Evolutionary conservation across 2,888 invertebrate species (phyloP), one percentile per base, ranked within the genome.

Genomic region (Lingula anatina): DNA sequence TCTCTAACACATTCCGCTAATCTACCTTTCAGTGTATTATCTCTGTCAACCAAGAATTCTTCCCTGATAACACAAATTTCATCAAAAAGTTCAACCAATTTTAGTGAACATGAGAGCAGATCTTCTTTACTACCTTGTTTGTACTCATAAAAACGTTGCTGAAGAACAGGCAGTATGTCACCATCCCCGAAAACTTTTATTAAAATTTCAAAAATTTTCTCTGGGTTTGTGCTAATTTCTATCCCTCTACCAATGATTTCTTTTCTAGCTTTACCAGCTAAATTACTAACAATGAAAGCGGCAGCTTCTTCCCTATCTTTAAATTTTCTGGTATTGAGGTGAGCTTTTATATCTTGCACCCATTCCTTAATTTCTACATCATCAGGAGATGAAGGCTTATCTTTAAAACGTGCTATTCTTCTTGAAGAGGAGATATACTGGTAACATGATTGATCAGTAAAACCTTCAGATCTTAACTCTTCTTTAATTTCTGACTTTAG

Each of bases 41-140:
- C 40, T 12, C 46, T 18, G 20, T 43, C 31, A 1, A 38, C 24
- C 12, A 12, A 37, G 26, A 46, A 46, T n/a, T 36, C 46, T 3
- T 20, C 15, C 15, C 46, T 43, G 2, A 46, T 3, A n/a, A 27
- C 25, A 4, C 24, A 24, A 4, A 50, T 50, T 26, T 36, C 20
- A 35, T 46, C 50, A 38, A 40, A 50, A 15, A 50, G 3, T 12
- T 46, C 45, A 5, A 50, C 46, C 20, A 46, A 26, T n/a, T 42
- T 39, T 4, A 50, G 21, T 5, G 49, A 49, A 23, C 45, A 49
- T 5, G 36, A 12, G 4, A 46, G 21, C 7, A 50, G 5, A 20
- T 49, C 50, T 36, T 50, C 50, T 31, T 7, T 31, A n/a, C n/a
- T n/a, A 24, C 27, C 9, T 31, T 50, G 50, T 5, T 24, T 5